Evolutionary conservation across 1,140 invertebrate genomes (phyloP).

Genomic region (Drosophila trapezifrons): DNA sequence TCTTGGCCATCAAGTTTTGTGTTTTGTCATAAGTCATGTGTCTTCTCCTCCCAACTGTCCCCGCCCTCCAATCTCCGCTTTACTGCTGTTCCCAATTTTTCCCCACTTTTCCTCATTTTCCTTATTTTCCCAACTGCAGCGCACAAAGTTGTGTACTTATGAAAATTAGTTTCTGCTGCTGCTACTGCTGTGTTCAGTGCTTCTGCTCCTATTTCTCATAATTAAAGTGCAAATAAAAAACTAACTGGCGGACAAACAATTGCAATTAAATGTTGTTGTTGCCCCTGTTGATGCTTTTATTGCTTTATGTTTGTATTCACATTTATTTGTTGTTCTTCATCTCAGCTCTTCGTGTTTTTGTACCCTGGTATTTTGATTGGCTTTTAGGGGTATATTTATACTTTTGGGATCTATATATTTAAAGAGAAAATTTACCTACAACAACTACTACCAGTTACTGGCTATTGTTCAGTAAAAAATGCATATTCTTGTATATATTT

Average conservation of each 20-base stretch:
- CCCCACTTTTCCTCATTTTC: constrained; percentile 6
- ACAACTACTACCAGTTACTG: too few relatives aligned
- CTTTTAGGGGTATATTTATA: neutral
- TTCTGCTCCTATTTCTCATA: constrained; percentile 63
- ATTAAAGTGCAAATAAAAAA: constrained; percentile 76
- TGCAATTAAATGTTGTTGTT: constrained; percentile 65
- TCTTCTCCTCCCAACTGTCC: constrained; percentile 1
- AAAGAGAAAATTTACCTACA: too few relatives aligned
- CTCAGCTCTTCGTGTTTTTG: constrained; percentile 5
- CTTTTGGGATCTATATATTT: too few relatives aligned
- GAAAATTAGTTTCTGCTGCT: constrained; percentile 64
- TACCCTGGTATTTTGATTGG: neutral
- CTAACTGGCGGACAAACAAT: constrained; percentile 68
- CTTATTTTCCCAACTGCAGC: neutral
- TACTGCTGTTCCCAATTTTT: neutral
- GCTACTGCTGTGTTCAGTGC: constrained; percentile 10
- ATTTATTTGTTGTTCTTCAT: constrained; percentile 36
- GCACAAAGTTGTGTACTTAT: constrained; percentile 48
- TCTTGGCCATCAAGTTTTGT: constrained; percentile 37
- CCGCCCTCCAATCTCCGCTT: neutral
- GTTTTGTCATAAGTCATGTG: constrained; percentile 40
- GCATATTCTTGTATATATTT: too few relatives aligned
- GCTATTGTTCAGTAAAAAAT: too few relatives aligned
- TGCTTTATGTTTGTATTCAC: constrained; percentile 33
- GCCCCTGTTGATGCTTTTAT: constrained; percentile 23